A percentile compares a stretch with the other conserved stretches of the same genome.
phyloP scores from a whole-genome alignment of 2,113 vertebrate species.

The Chaenogobius annularis region DNA sequence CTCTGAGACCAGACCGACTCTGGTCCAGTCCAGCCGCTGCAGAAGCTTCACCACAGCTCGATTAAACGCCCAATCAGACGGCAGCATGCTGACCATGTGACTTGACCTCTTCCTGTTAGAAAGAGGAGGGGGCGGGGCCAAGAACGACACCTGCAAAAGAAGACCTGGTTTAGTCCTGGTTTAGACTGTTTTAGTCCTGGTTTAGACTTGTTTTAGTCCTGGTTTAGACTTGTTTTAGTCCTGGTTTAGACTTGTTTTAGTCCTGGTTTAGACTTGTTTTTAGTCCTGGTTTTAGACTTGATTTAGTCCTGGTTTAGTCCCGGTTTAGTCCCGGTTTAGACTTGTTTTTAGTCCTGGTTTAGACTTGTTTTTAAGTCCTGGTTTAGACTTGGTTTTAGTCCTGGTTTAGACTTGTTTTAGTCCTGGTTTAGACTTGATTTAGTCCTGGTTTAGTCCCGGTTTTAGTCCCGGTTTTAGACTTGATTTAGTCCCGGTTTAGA shows the following conservation, averaged over 20 bases:
- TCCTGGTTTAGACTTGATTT: neutral
- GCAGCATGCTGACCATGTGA: constrained; percentile 88
- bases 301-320: neutral
- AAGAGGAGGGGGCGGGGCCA: constrained; percentile 81
- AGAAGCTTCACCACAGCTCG: constrained; percentile 88
- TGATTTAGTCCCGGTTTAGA: neutral
- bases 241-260: neutral
- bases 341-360: neutral
- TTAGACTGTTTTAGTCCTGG: too few relatives aligned
- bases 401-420: neutral
- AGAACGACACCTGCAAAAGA: constrained; percentile 86
- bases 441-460: neutral
- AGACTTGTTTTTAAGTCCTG: too few relatives aligned
- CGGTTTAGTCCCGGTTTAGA: neutral
- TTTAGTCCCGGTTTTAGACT: too few relatives aligned
- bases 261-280: too few relatives aligned
- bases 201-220: neutral
- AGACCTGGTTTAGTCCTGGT: too few relatives aligned
- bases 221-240: too few relatives aligned
- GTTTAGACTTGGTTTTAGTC: too few relatives aligned
- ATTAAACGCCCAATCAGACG: constrained; percentile 87
- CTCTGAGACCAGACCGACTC: constrained; percentile 74
- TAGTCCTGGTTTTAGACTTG: neutral
- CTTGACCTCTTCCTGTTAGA: constrained; percentile 89
- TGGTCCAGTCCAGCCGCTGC: constrained; percentile 84